These are phyloP conservation scores for Toxotes chatareus DNA, from an alignment of 2,113 vertebrate genomes.

Conservation along the genomic window DNA sequence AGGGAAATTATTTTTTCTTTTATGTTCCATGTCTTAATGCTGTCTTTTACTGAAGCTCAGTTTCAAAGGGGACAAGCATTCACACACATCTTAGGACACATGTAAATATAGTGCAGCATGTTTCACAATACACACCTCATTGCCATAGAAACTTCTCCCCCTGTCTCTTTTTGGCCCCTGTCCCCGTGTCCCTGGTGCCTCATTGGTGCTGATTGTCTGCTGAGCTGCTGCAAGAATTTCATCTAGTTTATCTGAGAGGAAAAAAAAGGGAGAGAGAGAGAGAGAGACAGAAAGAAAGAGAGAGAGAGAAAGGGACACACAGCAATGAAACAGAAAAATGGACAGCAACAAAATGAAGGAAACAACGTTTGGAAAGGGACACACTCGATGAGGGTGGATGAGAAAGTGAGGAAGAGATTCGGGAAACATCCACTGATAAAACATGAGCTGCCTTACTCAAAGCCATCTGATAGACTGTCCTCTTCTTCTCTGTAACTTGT, in stretches of 20 bases:
- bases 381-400: conserved; percentile 45
- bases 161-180: conserved; percentile 87
- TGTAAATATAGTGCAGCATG: background rate
- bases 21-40: background rate
- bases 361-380: conserved; percentile 35
- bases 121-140: conserved; percentile 84
- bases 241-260: conserved; percentile 90
- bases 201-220: conserved; percentile 93
- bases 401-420: conserved; percentile 29
- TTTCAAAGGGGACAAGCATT: background rate
- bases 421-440: conserved; percentile 42
- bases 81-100: background rate
- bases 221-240: conserved; percentile 95
- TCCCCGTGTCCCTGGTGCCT: conserved; percentile 85
- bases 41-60: background rate
- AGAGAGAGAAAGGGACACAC: conserved; percentile 42
- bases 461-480: conserved; percentile 96
- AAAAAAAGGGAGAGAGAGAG: conserved; percentile 24
- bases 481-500: conserved; percentile 92
- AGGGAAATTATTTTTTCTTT: background rate
- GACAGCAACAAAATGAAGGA: conserved; percentile 33
- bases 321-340: conserved; percentile 70
- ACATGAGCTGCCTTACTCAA: conserved; percentile 87
- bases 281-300: conserved; percentile 46
- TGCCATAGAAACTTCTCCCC: conserved; percentile 87